These are phyloP conservation scores for Argyresthia albistria DNA, from an alignment of 2,888 invertebrate species.

Conservation along the genomic window DNA sequence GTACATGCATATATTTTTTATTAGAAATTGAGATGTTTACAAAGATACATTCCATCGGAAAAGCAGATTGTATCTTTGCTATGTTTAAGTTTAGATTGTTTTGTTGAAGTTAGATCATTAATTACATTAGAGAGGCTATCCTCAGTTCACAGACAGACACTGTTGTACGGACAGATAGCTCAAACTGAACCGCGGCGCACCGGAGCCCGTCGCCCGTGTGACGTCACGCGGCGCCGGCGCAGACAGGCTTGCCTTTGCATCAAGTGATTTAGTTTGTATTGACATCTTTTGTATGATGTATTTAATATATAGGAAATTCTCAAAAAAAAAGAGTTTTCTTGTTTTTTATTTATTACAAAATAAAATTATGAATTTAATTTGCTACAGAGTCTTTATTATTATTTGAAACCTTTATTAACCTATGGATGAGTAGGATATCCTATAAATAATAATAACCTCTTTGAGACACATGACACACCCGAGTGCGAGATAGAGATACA, in stretches of 20 bases:
- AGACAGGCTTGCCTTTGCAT: conserved; percentile 71
- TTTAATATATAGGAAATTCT: conserved; percentile 66
- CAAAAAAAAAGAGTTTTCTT: conserved; percentile 63
- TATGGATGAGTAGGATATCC: too few relatives aligned
- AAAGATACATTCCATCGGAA: conserved; percentile 57
- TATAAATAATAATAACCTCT: too few relatives aligned
- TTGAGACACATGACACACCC: too few relatives aligned
- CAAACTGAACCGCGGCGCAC: conserved; percentile 27
- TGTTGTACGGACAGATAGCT: conserved; percentile 30
- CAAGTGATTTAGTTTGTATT: conserved; percentile 73
- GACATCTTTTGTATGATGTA: conserved; percentile 72
- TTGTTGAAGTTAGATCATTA: conserved; percentile 49
- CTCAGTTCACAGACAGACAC: conserved; percentile 46
- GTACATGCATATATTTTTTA: conserved; percentile 40
- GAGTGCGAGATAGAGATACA: too few relatives aligned
- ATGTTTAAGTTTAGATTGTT: conserved; percentile 36
- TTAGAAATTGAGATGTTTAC: conserved; percentile 44
- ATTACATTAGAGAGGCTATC: conserved; percentile 58
- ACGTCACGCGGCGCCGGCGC: conserved; percentile 24
- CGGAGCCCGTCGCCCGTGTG: not conserved
- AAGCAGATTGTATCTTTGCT: conserved; percentile 57
- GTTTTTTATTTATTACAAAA: conserved; percentile 72
- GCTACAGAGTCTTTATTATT: conserved; percentile 47
- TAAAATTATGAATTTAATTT: conserved; percentile 72
- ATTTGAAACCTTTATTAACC: not conserved